These are phyloP conservation scores for Erpetoichthys calabaricus DNA, from an alignment of 2,797 vertebrate species.

Conservation along the genomic window DNA sequence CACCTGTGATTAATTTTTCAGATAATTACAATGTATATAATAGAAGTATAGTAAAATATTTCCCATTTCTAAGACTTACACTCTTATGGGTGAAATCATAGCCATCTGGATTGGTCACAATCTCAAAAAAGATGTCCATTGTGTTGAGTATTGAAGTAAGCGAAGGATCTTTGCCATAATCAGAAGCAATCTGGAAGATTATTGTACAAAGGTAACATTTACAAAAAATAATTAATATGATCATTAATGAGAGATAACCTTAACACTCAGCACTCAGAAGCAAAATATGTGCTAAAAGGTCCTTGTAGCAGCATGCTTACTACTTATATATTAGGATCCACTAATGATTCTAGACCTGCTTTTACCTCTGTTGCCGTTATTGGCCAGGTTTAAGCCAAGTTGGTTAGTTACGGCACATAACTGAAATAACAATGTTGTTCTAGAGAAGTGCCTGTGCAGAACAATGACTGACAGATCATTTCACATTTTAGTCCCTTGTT, in stretches of 20 bases:
- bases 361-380: too few relatives aligned
- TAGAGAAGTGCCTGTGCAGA: neutral
- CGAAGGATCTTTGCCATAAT: slow-evolving; percentile 25
- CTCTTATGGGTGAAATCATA: slow-evolving; percentile 49
- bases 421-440: too few relatives aligned
- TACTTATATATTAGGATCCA: too few relatives aligned
- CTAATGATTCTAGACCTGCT: too few relatives aligned
- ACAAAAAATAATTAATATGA: neutral
- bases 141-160: slow-evolving; percentile 33
- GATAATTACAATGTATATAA: too few relatives aligned
- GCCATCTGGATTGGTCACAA: slow-evolving; percentile 49
- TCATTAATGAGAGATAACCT: neutral
- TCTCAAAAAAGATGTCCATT: slow-evolving; percentile 51
- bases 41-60: too few relatives aligned
- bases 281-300: too few relatives aligned
- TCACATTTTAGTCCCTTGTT: neutral
- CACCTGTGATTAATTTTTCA: too few relatives aligned
- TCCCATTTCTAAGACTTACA: slow-evolving; percentile 23
- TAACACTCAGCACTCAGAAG: too few relatives aligned
- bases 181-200: slow-evolving; percentile 26
- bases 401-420: too few relatives aligned
- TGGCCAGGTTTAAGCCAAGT: too few relatives aligned
- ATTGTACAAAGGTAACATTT: neutral
- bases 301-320: too few relatives aligned
- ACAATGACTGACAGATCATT: neutral